Evolutionary conservation across 1,140 invertebrate species (phyloP), one percentile per base, ranked within the genome.

Genomic region (Aphaenogaster ashmeadi): DNA sequence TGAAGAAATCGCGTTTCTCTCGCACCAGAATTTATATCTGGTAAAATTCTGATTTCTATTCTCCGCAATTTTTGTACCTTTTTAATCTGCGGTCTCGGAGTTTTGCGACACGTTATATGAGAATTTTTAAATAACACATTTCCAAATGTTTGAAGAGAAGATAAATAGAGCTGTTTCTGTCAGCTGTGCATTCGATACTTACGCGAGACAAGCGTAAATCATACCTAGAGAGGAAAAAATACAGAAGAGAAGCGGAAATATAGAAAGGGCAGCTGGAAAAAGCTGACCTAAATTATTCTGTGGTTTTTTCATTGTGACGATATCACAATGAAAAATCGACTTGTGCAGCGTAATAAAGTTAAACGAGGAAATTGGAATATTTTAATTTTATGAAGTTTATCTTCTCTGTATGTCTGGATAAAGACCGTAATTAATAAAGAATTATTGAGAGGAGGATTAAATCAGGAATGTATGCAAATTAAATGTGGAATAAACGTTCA

Each of bases 251-350:
- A 7, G 15, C 21, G 11, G 4, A 36, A 36, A 36, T 47, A 6
- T 79, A 27, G 21, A 79, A 52, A 47, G 11, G 27, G 27, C 33
- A 52, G 27, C 11, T 50, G 33, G 18, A 50, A 78, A 78, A 38
- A 47, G 0, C 15, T 64, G 77, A 77, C 74, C 54, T 60, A 77
- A 77, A 77, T 77, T 77, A 60, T 38, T 27, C 15, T 41, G 36
- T 27, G 33, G 50, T 60, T 21, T 33, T 67, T 9, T 9, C n/a
- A 56, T 27, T 41, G 33, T 60, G n/a, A 77, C 8, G 36, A 41
- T 15, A 21, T 41, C 36, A 11, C 27, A 27, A 27, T 27, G 27
- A 27, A 27, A 27, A 27, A 41, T n/a, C 67, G 21, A 50, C 3
- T 50, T 1, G 5, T 11, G 33, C 5, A 50, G 13, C 60, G 60